Evolutionary conservation across 2,888 invertebrate genomes (phyloP).

Genomic region (Eustalomyia histrio): DNA sequence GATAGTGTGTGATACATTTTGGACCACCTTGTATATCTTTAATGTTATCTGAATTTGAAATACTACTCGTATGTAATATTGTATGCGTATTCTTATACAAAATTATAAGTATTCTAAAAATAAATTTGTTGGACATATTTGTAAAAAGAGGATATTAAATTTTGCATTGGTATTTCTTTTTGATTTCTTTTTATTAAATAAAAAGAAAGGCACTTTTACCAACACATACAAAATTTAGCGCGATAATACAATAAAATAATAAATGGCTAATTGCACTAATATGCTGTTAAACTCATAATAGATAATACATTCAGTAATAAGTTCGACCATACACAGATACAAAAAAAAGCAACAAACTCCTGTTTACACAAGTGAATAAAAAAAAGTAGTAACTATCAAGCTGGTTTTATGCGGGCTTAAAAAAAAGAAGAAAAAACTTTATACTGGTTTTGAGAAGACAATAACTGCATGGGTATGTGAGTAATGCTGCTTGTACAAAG

Average conservation of each 20-base stretch:
- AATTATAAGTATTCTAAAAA: too few relatives aligned
- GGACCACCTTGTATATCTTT: too few relatives aligned
- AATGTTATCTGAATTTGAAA: too few relatives aligned
- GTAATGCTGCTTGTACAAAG: slow-evolving; percentile 31
- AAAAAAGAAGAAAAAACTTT: slow-evolving; percentile 36
- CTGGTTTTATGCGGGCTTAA: background rate
- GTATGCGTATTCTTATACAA: too few relatives aligned
- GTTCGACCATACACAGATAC: background rate
- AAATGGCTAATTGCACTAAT: slow-evolving; percentile 42
- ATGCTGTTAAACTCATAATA: slow-evolving; percentile 25
- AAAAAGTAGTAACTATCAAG: background rate
- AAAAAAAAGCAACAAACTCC: slow-evolving; percentile 21
- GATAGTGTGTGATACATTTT: too few relatives aligned
- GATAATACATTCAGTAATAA: background rate
- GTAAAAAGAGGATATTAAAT: slow-evolving; percentile 3
- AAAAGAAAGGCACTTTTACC: slow-evolving; percentile 4
- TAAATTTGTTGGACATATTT: too few relatives aligned
- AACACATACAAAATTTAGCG: slow-evolving; percentile 17
- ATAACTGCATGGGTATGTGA: slow-evolving; percentile 38
- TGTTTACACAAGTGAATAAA: background rate
- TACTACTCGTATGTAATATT: too few relatives aligned
- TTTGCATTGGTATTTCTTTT: slow-evolving; percentile 16
- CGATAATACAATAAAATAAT: slow-evolving; percentile 14
- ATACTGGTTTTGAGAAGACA: slow-evolving; percentile 59
- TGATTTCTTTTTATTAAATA: slow-evolving; percentile 17